Percentiles rank a stretch among this genome's conserved stretches.
These are phyloP conservation scores for Sogatella furcifera DNA, from an alignment of 1,140 invertebrate species.

Conservation along the genomic window DNA sequence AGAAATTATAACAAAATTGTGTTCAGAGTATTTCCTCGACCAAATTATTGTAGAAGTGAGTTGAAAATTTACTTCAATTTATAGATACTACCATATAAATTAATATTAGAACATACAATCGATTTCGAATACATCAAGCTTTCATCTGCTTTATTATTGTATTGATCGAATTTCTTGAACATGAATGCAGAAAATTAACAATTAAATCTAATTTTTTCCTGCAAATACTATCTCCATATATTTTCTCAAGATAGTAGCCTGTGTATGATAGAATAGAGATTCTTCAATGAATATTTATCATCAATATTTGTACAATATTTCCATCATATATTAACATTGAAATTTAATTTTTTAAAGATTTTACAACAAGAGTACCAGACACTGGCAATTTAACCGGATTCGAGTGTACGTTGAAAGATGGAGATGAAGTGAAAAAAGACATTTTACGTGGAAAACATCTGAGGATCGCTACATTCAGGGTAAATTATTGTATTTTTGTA, in stretches of 20 bases:
- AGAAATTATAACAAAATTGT: not conserved
- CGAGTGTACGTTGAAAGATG: slow-evolving; percentile 18
- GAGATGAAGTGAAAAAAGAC: slow-evolving; percentile 19
- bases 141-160: no score
- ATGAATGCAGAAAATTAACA: no score
- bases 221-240: no score
- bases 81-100: no score
- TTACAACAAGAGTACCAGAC: not conserved
- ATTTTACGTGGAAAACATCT: slow-evolving; percentile 21
- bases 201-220: no score
- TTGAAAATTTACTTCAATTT: not conserved
- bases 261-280: no score
- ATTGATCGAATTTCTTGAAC: not conserved
- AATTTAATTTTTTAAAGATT: not conserved
- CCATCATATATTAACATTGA: no score
- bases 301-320: no score
- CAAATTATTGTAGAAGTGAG: not conserved
- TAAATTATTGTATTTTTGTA: slow-evolving; percentile 10
- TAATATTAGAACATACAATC: no score
- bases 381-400: slow-evolving; percentile 9
- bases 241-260: no score
- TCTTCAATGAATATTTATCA: no score
- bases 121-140: not conserved
- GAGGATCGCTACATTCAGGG: slow-evolving; percentile 24
- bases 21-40: not conserved